phyloP scores from a whole-genome alignment of 2,113 vertebrate species.

The Eptesicus fuscus region DNA sequence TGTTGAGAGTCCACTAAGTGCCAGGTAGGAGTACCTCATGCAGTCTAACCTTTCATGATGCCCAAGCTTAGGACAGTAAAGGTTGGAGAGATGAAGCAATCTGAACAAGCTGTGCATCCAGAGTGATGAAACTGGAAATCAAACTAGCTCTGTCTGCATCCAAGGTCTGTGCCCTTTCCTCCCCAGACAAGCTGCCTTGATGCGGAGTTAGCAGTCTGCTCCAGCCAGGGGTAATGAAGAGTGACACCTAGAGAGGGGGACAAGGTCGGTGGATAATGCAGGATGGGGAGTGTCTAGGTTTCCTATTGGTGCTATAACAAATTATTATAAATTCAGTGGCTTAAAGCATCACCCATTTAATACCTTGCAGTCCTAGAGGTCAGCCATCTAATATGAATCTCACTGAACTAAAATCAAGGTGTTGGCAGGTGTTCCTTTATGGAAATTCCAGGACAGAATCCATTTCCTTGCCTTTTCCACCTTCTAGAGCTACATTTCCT shows the following conservation, averaged over 20 bases:
- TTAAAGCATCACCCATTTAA: neutral
- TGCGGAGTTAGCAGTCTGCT: neutral
- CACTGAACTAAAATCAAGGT: neutral
- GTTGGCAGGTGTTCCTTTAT: neutral
- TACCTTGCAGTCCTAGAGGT: neutral
- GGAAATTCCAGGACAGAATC: neutral
- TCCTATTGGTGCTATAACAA: neutral
- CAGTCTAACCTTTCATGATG: too few relatives aligned
- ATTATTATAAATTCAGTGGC: neutral
- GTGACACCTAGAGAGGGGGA: neutral
- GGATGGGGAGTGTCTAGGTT: neutral
- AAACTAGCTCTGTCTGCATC: neutral
- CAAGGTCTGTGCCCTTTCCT: neutral
- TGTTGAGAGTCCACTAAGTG: too few relatives aligned
- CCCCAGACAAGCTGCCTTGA: neutral
- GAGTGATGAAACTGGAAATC: neutral
- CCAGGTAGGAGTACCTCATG: too few relatives aligned
- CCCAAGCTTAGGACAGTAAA: too few relatives aligned
- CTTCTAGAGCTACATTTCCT: neutral
- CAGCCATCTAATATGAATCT: neutral
- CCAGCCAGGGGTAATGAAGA: neutral
- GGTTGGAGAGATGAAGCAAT: neutral
- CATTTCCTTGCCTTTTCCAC: neutral
- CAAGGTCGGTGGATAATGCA: neutral
- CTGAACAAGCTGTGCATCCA: neutral